Base-by-base conservation (phyloP, 2,888 invertebrate species). In the Lepidocyrtoides sp. region DNA sequence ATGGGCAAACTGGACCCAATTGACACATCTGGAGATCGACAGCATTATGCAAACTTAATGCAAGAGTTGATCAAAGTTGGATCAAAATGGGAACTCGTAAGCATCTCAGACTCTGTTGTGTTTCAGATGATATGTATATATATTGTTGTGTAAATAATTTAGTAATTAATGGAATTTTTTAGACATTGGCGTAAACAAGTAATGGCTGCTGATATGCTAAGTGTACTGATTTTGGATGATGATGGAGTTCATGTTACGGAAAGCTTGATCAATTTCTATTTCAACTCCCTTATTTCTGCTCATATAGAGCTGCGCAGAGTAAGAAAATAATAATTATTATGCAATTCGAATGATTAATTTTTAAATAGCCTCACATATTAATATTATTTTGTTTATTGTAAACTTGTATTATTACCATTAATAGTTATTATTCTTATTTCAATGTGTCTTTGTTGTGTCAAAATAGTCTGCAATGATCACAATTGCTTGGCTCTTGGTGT, bases 151-250 rank as follows among this genome's bases (percentile, higher is more conserved):
- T n/a, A n/a, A n/a, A n/a, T n/a, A n/a, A n/a, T n/a, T n/a, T n/a
- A n/a, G n/a, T n/a, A n/a, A n/a, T n/a, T n/a, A n/a, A 8, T 14
- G 14, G 8, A 48, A n/a, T 36, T 51, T 90, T 85, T 8, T 60
- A 94, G 94, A 26, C 94, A 94, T 77, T 94, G 94, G 94, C 48
- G 94, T 20, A 93, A 94, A 36, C 93, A 93, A 69, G 92, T 93
- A 0, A 88, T 94, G 91, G 92, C 93, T 66, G 85, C 92, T 4
- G 92, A 93, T 32, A 94, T 94, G 94, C 77, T 94, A 8, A 93
- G 93, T 23, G 94, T 94, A 0, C 69, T 94, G 7, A 91, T 94
- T 32, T 88, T 93, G n/a, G 92, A 94, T 60, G 93, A 93, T 20
- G 79, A 86, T 36, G 84, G 75, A 54, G 77, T 93, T 54, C 91